Evolutionary conservation across 2,113 vertebrate genomes (phyloP), one percentile per base, ranked within the genome.

Genomic region (Periophthalmus modestus): DNA sequence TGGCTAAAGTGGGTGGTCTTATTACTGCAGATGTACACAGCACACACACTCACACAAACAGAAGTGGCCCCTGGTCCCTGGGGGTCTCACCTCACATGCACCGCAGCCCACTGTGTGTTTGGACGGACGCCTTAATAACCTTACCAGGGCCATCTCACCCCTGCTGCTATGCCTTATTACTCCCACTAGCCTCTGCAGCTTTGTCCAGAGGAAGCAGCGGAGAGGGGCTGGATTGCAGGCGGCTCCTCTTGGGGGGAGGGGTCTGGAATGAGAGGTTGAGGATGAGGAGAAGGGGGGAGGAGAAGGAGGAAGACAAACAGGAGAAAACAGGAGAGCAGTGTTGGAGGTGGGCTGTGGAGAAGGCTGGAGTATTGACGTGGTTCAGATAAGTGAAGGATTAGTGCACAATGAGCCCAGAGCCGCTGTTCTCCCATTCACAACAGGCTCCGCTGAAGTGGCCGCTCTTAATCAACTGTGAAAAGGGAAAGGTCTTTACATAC

Each of bases 61-160:
- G 68, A 83, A 80, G 82, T 65, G 77, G 59, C 75, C 82, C 75
- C 65, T 36, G 46, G 24, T 69, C 78, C 73, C 81, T 34, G 11
- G 80, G 68, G 86, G 71, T 78, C 68, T 85, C 75, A 86, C 86
- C 87, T 89, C 81, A 58, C 83, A 75, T 78, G 68, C 77, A 74
- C 68, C 73, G 72, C 70, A 74, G 82, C 62, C 10, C 78, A 62
- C 75, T 85, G 71, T 88, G 89, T 87, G 86, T 89, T 75, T 85
- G 89, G 90, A 76, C 77, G 86, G 77, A 82, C 86, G 87, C 74
- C 76, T 82, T 84, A 87, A 89, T 89, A 83, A 85, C 85, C 85
- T 85, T 55, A 87, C 80, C 33, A 59, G 74, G 68, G 66, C 80
- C 73, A 67, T 79, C 72, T 82, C 74, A 74, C 84, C 87, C 85